A percentile compares a stretch with the other conserved stretches of the same genome.
These are phyloP conservation scores for Chaenocephalus aceratus DNA, from an alignment of 2,113 vertebrate species.

Conservation along the genomic window DNA sequence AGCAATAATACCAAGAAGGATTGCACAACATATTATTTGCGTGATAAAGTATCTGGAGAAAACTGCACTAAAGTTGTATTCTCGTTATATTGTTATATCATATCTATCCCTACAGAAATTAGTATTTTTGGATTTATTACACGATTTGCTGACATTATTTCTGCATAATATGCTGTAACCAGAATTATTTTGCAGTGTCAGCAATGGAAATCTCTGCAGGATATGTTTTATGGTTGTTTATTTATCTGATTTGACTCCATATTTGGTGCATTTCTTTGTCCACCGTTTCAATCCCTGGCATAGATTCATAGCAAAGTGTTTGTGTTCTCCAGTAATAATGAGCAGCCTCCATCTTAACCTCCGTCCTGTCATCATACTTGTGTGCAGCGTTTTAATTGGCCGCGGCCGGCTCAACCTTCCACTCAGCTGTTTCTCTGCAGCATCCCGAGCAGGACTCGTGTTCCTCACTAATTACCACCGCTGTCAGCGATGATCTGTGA, in stretches of 20 bases:
- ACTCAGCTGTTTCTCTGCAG: conserved; percentile 56
- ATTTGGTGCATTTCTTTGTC: not conserved
- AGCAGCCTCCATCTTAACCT: conserved; percentile 33
- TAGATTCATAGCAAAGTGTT: not conserved
- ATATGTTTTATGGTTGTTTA: no score
- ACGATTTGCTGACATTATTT: not conserved
- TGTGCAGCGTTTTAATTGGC: conserved; percentile 65
- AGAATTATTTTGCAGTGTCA: no score
- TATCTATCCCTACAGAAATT: not conserved
- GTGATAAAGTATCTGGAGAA: no score
- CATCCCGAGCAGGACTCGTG: conserved; percentile 53
- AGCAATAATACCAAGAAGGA: not conserved
- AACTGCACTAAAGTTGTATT: no score
- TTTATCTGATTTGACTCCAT: not conserved
- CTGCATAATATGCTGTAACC: no score
- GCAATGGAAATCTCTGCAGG: no score
- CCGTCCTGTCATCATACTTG: conserved; percentile 37
- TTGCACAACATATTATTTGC: no score
- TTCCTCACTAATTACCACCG: conserved; percentile 74
- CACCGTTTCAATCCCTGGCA: not conserved
- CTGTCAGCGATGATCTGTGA: conserved; percentile 70
- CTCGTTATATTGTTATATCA: no score
- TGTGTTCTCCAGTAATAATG: conserved; percentile 32
- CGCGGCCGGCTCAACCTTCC: conserved; percentile 33
- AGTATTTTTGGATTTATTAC: not conserved